Evolutionary conservation across 2,888 invertebrate genomes (phyloP).

Genomic region (Drosophila kambysellisi): DNA sequence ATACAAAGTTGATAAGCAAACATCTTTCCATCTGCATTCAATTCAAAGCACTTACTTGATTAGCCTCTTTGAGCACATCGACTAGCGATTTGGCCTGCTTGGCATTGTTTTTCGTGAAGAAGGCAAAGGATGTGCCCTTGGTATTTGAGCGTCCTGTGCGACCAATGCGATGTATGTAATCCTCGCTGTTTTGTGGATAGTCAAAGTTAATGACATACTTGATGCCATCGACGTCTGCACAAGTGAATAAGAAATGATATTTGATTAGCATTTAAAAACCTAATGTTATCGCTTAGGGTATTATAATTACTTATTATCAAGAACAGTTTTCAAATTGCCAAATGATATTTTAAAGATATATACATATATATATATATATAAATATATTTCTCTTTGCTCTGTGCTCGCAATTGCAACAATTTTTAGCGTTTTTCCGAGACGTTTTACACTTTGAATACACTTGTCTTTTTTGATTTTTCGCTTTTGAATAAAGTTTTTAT

Average conservation of each 20-base stretch:
- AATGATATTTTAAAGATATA: slow-evolving; percentile 42
- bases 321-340: slow-evolving; percentile 74
- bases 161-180: slow-evolving; percentile 98
- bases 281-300: not conserved
- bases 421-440: slow-evolving; percentile 78
- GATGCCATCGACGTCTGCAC: slow-evolving; percentile 96
- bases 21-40: not conserved
- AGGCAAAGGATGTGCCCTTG: slow-evolving; percentile 97
- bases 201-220: slow-evolving; percentile 98
- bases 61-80: slow-evolving; percentile 95
- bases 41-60: slow-evolving; percentile 88
- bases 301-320: slow-evolving; percentile 12
- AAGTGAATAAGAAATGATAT: slow-evolving; percentile 27
- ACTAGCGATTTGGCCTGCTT: slow-evolving; percentile 95
- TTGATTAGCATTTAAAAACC: slow-evolving; percentile 24
- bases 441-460: slow-evolving; percentile 79
- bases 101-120: slow-evolving; percentile 95
- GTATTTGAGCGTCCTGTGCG: slow-evolving; percentile 95
- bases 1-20: not conserved
- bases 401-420: slow-evolving; percentile 66
- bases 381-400: slow-evolving; percentile 48
- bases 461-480: slow-evolving; percentile 69
- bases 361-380: not conserved
- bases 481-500: slow-evolving; percentile 42
- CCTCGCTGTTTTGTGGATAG: slow-evolving; percentile 97